Conservation (phyloP, 2,797 vertebrate genomes). For the Sternotherus odoratus region DNA sequence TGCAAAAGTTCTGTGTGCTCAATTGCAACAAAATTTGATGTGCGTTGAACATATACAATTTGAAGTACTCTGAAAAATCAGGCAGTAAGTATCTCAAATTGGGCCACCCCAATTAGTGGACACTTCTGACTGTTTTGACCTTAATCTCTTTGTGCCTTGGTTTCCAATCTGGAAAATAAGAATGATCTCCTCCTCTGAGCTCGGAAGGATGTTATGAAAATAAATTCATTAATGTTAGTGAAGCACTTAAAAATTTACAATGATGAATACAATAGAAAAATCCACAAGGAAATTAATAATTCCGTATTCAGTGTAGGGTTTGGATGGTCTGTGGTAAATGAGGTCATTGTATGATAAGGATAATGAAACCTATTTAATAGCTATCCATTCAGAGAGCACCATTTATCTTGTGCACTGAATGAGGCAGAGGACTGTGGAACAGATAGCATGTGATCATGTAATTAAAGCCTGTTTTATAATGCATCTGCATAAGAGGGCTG, state of each 20-base stretch:
- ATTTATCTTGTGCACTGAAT: background rate
- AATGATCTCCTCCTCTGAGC: background rate
- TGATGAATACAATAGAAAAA: background rate
- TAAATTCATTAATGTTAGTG: background rate
- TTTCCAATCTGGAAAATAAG: background rate
- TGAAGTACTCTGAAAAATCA: background rate
- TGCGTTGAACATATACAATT: too few species aligned
- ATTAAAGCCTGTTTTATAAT: background rate
- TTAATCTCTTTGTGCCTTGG: background rate
- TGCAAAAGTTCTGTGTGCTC: background rate
- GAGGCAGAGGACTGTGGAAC: background rate
- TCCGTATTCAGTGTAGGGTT: background rate
- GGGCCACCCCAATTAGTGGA: background rate
- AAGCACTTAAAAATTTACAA: background rate
- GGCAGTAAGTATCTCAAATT: background rate
- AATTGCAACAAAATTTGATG: too few species aligned
- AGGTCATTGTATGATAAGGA: background rate
- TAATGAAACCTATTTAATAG: background rate
- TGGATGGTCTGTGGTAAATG: background rate
- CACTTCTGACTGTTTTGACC: background rate
- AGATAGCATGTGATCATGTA: background rate
- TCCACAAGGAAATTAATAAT: background rate
- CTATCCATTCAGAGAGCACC: background rate
- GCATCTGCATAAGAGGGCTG: background rate
- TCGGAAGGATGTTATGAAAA: background rate